Base-by-base conservation (phyloP, 1,140 invertebrate genomes). In the Drosophila bipectinata region DNA sequence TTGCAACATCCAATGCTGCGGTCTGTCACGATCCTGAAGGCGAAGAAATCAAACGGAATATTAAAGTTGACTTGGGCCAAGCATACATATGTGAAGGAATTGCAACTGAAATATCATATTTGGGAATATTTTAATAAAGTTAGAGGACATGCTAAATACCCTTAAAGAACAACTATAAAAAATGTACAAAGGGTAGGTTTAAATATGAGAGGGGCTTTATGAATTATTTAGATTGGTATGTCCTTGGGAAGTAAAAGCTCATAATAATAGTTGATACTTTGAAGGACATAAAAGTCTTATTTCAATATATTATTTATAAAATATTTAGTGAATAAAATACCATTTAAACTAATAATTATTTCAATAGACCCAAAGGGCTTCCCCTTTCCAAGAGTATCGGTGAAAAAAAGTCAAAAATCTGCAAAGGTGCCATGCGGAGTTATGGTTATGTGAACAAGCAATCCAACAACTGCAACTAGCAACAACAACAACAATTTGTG, bases 21-120 rank as follows among this genome's bases (percentile, higher is more conserved):
- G 75, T 77, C 58, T 88, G 82, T 87, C 82, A 87, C 82, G 82
- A 87, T 87, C 83, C 76, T 77, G 74, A 80, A 72, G 76, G 74
- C 79, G 56, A 84, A 60, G 63, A 79, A 84, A 79, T 79, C 75
- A 55, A 63, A 64, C 59, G 59, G 51, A 67, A 63, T 67, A 63
- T 67, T 63, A 63, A 67, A 67, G 59, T 67, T 34, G 34, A 44
- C 34, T 44, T 30, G 32, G 47, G 45, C 26, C 44, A 47, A 48
- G 18, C 63, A 52, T 44, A 63, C 63, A 64, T 44, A 63, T 67
- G 63, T 34, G 63, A 72, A 56, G 67, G 34, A 72, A 66, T 1
- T 2, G 10, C 0, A 14, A n/a, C 9, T 15, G 44, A 7, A 0
- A 9, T 5, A 6, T 14, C 18, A 64, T 62, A 64, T 28, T 51